Conservation (phyloP, 2,888 invertebrate genomes). For the Cyaniris semiargus region DNA sequence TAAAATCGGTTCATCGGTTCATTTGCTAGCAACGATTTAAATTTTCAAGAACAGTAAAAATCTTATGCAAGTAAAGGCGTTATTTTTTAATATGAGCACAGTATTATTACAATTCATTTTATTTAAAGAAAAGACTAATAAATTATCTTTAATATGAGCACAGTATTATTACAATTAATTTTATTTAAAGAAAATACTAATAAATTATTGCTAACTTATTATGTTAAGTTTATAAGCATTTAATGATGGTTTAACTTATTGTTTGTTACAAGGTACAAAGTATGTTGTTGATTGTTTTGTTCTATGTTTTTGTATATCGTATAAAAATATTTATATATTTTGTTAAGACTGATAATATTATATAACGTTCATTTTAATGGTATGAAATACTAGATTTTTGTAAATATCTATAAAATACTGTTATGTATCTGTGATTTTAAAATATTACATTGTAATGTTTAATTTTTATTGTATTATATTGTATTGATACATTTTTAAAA, state of each 20-base stretch:
- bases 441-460: neutral
- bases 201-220: slow-evolving; percentile 3
- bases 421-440: neutral
- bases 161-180: neutral
- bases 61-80: neutral
- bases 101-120: neutral
- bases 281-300: neutral
- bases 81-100: neutral
- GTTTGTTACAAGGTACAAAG: slow-evolving; percentile 16
- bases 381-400: neutral
- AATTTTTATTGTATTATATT: neutral
- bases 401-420: neutral
- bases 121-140: neutral
- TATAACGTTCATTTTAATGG: neutral
- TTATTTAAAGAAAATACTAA: neutral
- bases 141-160: neutral
- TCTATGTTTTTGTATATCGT: neutral
- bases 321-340: slow-evolving; percentile 23
- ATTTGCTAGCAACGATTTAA: too few relatives aligned
- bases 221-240: neutral
- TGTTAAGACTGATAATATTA: neutral
- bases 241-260: slow-evolving; percentile 13
- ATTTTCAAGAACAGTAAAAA: too few relatives aligned
- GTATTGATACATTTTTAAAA: neutral
- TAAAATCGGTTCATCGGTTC: too few relatives aligned